Evolutionary conservation across 2,113 vertebrate species (phyloP), one percentile per base, ranked within the genome.

Genomic region (Neolamprologus hecqui): DNA sequence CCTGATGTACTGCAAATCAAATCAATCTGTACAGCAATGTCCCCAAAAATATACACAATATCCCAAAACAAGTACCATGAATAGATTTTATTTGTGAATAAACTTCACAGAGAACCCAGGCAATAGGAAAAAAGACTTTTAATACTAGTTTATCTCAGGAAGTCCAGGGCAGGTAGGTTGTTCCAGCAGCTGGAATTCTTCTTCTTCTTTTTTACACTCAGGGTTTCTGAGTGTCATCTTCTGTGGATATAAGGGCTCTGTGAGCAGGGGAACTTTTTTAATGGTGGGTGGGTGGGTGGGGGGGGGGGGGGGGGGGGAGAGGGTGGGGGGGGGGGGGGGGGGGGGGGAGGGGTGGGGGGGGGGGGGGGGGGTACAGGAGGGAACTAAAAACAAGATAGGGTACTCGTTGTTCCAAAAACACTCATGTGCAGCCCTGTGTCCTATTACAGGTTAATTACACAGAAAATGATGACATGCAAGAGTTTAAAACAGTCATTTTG

Each of bases 231-330:
- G 12, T 70, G 65, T 15, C 21, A 42, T 45, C 65, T 17, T 1
- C 37, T 42, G 37, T 6, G n/a, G 10, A 37, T 37, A 45, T 73
- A 23, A 73, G 21, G 37, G 13, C 13, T 23, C 65, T 70, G 65
- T 42, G 13, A 9, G 5, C n/a, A 23, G 37, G 65, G n/a, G n/a
- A 8, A 23, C 7, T 23, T 70, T 68, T 23, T 21, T 21, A 9
- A 70, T 45, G 40, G 28, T 17, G 51, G 2, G 53, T 2, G 13
- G 10, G 3, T 6, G 1, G 13, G 10, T 2, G 17, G 1, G 13
- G 10, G 3, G 17, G 1, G 13, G 10, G 3, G 17, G 1, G 21
- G 21, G 21, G 21, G 21, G 21, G 21, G 21, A 2, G 21, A 2
- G 21, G 21, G 21, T 2, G 21, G 21, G 21, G 21, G 21, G 21